phyloP scores from a whole-genome alignment of 2,888 invertebrate species.

The Gibbula magus region DNA sequence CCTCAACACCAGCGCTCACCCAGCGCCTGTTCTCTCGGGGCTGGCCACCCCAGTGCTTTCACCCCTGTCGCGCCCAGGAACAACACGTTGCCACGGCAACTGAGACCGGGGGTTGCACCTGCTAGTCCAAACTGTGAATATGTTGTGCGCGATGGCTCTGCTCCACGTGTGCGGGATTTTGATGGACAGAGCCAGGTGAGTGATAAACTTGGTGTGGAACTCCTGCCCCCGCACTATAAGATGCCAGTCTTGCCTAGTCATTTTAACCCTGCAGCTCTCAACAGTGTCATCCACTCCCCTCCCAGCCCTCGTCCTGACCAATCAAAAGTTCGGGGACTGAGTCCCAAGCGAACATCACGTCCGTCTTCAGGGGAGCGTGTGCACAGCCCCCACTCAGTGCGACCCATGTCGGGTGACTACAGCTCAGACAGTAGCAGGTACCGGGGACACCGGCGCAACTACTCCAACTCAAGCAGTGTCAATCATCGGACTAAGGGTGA shows the following conservation, averaged over 20 bases:
- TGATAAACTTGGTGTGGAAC: conserved; percentile 33
- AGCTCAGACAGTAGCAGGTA: conserved; percentile 61
- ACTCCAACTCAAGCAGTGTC: conserved; percentile 19
- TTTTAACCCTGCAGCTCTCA: neutral
- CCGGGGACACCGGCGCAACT: conserved; percentile 40
- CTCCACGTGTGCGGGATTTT: conserved; percentile 59
- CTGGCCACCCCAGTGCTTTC: conserved; percentile 62
- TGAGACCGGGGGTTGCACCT: neutral
- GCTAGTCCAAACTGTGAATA: conserved; percentile 40
- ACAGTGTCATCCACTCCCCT: neutral
- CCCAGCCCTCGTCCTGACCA: neutral
- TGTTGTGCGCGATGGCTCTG: conserved; percentile 53
- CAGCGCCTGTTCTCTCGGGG: conserved; percentile 59
- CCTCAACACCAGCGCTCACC: conserved; percentile 59
- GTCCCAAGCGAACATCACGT: conserved; percentile 4
- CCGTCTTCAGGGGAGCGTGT: conserved; percentile 15
- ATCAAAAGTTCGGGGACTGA: neutral
- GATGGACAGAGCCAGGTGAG: conserved; percentile 66
- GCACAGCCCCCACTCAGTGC: conserved; percentile 33
- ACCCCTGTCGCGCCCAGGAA: conserved; percentile 63
- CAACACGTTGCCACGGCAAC: conserved; percentile 60
- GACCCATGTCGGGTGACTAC: conserved; percentile 53
- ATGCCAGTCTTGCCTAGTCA: conserved; percentile 24
- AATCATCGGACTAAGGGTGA: conserved; percentile 26
- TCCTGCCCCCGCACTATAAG: conserved; percentile 29